A percentile compares a stretch with the other conserved stretches of the same genome.
These are phyloP conservation scores for Dorcus parallelipipedus DNA, from an alignment of 2,888 invertebrate genomes.

Conservation along the genomic window DNA sequence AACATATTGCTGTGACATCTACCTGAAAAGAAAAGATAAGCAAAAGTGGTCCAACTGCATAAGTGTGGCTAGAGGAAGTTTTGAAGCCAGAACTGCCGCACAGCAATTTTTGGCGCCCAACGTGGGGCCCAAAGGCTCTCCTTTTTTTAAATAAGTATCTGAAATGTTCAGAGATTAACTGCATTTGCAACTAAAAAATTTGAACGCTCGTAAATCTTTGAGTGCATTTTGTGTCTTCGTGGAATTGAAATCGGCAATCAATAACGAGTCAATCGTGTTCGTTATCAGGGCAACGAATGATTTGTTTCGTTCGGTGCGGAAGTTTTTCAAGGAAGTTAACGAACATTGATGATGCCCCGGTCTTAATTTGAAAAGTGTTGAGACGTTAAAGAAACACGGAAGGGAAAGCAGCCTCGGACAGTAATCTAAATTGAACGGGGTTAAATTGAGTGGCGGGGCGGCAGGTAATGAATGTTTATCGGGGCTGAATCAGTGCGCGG, in stretches of 20 bases:
- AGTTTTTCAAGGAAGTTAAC: constrained; percentile 18
- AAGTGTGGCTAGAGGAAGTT: no score
- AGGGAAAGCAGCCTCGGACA: constrained; percentile 41
- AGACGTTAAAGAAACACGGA: constrained; percentile 37
- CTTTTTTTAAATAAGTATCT: no score
- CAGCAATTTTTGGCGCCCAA: no score
- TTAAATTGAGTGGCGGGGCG: constrained; percentile 46
- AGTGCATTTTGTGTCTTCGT: no score
- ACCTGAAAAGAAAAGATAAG: no score
- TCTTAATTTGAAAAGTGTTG: constrained; percentile 45
- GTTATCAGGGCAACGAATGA: not conserved
- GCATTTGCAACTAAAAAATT: no score
- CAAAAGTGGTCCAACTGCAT: no score
- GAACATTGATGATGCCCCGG: constrained; percentile 35
- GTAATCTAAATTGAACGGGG: constrained; percentile 49
- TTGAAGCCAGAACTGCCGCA: no score
- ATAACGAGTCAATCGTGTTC: not conserved
- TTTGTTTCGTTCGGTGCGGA: not conserved
- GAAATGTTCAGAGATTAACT: no score
- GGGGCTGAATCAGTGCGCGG: constrained; percentile 44
- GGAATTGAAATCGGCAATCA: not conserved
- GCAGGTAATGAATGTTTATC: constrained; percentile 49
- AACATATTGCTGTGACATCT: no score
- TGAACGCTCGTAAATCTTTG: no score
- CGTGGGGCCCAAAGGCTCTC: no score